Evolutionary conservation across 2,797 vertebrate genomes (phyloP).

Genomic region (Microctenopoma stevenorrisi): DNA sequence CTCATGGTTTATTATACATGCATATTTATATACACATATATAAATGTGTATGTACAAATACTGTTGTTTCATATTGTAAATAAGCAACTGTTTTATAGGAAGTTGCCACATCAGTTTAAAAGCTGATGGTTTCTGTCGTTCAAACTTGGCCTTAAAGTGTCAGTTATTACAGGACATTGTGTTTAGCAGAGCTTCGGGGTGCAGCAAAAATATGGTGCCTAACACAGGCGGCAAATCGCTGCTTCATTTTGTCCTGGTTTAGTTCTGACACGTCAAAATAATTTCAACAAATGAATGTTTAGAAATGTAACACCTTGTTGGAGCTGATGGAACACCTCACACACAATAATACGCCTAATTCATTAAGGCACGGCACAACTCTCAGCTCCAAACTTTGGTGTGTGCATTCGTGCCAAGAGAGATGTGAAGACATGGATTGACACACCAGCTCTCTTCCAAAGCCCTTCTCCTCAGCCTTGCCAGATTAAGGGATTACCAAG

Average conservation of each 20-base stretch:
- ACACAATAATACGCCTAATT: slow-evolving; percentile 29
- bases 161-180: background rate
- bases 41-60: background rate
- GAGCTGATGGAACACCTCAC: background rate
- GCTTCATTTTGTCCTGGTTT: background rate
- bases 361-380: slow-evolving; percentile 34
- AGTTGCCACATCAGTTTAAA: no score
- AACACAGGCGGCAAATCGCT: background rate
- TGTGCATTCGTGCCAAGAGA: slow-evolving; percentile 55
- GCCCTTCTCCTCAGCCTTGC: slow-evolving; percentile 68
- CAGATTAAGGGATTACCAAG: slow-evolving; percentile 83
- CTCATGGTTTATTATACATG: background rate
- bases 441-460: slow-evolving; percentile 71
- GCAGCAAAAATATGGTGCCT: background rate
- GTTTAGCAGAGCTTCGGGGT: slow-evolving; percentile 1
- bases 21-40: background rate
- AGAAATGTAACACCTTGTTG: slow-evolving; percentile 7
- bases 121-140: no score
- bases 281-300: background rate
- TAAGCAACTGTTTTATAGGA: no score
- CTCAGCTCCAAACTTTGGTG: slow-evolving; percentile 52
- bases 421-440: slow-evolving; percentile 73
- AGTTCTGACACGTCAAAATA: background rate
- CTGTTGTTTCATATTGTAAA: background rate
- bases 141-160: background rate